Percentiles rank a stretch among this genome's conserved stretches.
These are phyloP conservation scores for Chrysotoxum bicinctum DNA, from an alignment of 2,888 invertebrate genomes.

Conservation along the genomic window DNA sequence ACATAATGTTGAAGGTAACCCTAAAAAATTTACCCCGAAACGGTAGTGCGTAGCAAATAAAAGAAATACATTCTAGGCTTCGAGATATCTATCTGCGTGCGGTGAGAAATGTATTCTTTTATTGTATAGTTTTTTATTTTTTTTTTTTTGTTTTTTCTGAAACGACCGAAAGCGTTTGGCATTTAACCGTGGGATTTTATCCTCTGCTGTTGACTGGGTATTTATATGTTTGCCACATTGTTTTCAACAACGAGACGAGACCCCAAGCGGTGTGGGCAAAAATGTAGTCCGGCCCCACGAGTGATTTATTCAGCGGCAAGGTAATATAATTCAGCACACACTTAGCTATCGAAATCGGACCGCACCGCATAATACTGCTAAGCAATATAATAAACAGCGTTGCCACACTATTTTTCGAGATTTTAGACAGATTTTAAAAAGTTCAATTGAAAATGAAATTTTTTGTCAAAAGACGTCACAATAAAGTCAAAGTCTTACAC, in stretches of 20 bases:
- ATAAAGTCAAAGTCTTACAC: too few species aligned
- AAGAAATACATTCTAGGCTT: conserved; percentile 23
- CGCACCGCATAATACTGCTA: conserved; percentile 9
- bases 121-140: not conserved
- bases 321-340: conserved; percentile 72
- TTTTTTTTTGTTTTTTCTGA: not conserved
- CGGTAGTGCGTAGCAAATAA: conserved; percentile 29
- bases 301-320: conserved; percentile 67
- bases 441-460: too few species aligned
- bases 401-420: not conserved
- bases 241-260: conserved; percentile 17
- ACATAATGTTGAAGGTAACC: not conserved
- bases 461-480: too few species aligned
- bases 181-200: conserved; percentile 48
- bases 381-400: not conserved
- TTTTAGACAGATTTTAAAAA: too few species aligned
- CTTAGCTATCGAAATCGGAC: conserved; percentile 40
- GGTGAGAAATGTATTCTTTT: conserved; percentile 44
- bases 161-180: not conserved
- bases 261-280: conserved; percentile 65
- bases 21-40: not conserved
- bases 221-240: conserved; percentile 4
- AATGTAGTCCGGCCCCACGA: conserved; percentile 53
- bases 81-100: conserved; percentile 42
- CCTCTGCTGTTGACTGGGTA: conserved; percentile 35